Evolutionary conservation across 2,888 invertebrate genomes (phyloP).

Genomic region (Noctua janthina): DNA sequence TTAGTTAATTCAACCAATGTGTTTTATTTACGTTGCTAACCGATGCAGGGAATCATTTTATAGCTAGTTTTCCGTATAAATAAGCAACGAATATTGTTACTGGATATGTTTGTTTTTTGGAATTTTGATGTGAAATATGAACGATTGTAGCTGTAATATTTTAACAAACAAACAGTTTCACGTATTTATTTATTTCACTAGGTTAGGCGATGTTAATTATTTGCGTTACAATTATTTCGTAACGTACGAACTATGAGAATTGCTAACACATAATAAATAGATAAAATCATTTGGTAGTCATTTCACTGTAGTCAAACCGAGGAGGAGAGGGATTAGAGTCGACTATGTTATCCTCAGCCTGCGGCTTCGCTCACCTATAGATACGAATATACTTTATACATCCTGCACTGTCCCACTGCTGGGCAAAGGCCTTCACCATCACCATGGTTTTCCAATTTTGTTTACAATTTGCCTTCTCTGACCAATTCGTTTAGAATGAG

Average conservation of each 20-base stretch:
- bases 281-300: not conserved
- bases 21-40: constrained; percentile 19
- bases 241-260: not conserved
- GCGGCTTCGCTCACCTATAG: not conserved
- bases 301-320: not conserved
- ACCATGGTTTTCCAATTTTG: too few relatives aligned
- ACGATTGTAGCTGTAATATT: too few relatives aligned
- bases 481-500: too few relatives aligned
- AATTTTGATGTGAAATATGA: not conserved
- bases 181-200: not conserved
- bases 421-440: too few relatives aligned
- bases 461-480: too few relatives aligned
- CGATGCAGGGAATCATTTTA: constrained; percentile 18
- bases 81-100: constrained; percentile 2
- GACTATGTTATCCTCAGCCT: not conserved
- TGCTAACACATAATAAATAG: not conserved
- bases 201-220: not conserved
- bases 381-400: too few relatives aligned
- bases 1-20: not conserved
- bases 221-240: not conserved
- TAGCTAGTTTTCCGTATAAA: constrained; percentile 12
- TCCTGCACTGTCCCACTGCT: too few relatives aligned
- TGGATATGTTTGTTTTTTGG: constrained; percentile 1
- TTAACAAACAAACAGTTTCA: not conserved
- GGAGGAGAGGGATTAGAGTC: not conserved